Evolutionary conservation across 2,797 vertebrate genomes (phyloP).

Genomic region (Manis javanica): DNA sequence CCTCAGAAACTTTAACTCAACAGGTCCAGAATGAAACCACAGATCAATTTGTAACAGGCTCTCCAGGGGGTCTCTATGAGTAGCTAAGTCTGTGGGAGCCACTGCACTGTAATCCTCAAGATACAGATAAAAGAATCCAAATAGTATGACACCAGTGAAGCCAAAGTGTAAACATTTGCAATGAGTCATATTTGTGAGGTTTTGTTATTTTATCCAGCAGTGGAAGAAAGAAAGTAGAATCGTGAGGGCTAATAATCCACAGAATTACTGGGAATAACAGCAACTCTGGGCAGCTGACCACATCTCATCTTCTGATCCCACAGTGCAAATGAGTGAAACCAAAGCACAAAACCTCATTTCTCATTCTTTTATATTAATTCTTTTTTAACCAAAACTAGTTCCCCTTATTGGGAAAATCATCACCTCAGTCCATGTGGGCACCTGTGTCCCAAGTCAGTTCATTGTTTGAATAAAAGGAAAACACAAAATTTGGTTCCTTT

Average conservation of each 20-base stretch:
- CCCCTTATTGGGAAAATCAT: neutral
- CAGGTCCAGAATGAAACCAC: neutral
- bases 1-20: neutral
- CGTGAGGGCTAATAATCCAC: neutral
- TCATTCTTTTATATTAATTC: conserved; percentile 4
- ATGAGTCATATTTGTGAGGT: neutral
- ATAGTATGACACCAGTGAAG: neutral
- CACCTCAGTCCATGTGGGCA: neutral
- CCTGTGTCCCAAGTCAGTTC: neutral
- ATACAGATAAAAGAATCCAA: conserved; percentile 12
- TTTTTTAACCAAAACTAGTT: conserved; percentile 30
- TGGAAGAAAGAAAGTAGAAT: neutral
- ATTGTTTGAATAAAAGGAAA: neutral
- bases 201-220: conserved; percentile 20
- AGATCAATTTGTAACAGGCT: neutral
- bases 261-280: neutral
- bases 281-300: neutral
- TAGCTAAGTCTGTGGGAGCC: neutral
- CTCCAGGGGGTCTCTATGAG: neutral
- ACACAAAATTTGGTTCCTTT: neutral
- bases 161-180: neutral
- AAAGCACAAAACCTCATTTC: neutral
- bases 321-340: neutral
- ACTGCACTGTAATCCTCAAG: neutral
- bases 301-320: neutral